Percentiles rank a stretch among this genome's conserved stretches.
These are phyloP conservation scores for Zootermopsis nevadensis DNA, from an alignment of 2,888 invertebrate species.

Conservation along the genomic window DNA sequence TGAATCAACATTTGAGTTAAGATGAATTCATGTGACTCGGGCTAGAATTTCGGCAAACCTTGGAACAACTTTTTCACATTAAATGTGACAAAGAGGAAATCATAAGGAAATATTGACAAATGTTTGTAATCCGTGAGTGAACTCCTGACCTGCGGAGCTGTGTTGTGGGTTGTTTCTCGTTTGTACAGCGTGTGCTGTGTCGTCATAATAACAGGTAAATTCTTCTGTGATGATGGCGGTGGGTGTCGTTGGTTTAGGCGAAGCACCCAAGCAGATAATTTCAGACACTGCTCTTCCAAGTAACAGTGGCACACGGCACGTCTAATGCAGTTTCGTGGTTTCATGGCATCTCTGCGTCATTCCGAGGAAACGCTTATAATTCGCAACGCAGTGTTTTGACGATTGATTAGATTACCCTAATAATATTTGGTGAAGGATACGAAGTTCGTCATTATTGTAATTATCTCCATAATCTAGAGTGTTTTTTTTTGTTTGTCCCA, in stretches of 20 bases:
- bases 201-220: conserved; percentile 31
- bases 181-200: conserved; percentile 26
- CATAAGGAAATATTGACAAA: conserved; percentile 8
- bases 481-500: no score
- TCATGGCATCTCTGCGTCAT: no score
- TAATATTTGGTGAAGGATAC: no score
- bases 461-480: no score
- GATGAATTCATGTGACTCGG: no score
- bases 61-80: no score
- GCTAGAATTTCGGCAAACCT: no score
- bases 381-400: no score
- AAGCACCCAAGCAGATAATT: conserved; percentile 8
- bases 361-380: no score
- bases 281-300: neutral
- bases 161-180: neutral
- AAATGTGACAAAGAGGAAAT: conserved; percentile 4
- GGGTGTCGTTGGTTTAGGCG: conserved; percentile 28
- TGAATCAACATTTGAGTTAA: no score
- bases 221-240: conserved; percentile 10
- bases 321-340: neutral
- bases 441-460: no score
- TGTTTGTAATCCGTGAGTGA: neutral
- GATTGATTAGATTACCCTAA: no score
- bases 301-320: neutral
- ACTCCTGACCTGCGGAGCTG: neutral